A percentile compares a stretch with the other conserved stretches of the same genome.
Evolutionary conservation across 2,113 vertebrate genomes (phyloP).

Genomic region (Pelmatolapia mariae): DNA sequence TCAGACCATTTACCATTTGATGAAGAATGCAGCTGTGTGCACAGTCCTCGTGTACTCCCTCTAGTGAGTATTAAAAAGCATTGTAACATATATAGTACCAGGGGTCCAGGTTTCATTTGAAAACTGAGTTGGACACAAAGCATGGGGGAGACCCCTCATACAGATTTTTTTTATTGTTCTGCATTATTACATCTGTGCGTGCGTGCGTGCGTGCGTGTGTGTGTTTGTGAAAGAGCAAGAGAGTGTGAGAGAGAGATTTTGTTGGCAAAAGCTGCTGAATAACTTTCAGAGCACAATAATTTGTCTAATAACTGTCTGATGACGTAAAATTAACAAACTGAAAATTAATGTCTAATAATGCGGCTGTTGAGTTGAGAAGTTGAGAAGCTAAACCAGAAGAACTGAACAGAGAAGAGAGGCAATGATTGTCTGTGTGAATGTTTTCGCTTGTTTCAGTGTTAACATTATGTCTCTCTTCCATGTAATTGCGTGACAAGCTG

Average conservation of each 20-base stretch:
- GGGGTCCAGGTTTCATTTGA: background rate
- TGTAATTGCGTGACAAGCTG: constrained; percentile 1
- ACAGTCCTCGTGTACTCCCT: background rate
- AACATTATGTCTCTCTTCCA: background rate
- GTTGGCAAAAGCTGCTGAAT: background rate
- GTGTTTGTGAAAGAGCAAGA: background rate
- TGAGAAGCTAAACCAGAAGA: background rate
- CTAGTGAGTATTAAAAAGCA: background rate
- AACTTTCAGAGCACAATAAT: background rate
- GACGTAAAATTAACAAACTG: too few species aligned
- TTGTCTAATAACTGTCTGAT: background rate
- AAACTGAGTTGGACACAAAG: background rate
- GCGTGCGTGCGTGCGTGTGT: background rate
- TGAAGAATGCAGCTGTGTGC: background rate
- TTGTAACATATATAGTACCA: background rate
- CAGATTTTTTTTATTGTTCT: background rate
- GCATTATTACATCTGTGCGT: background rate
- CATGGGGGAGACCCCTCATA: background rate
- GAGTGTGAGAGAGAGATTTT: background rate
- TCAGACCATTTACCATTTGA: too few species aligned
- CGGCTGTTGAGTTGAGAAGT: too few species aligned
- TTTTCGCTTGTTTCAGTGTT: background rate
- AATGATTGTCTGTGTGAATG: background rate
- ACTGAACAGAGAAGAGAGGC: background rate
- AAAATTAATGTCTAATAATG: too few species aligned